Conservation (phyloP, 2,888 invertebrate genomes). For the Marasmarcha lunaedactyla region DNA sequence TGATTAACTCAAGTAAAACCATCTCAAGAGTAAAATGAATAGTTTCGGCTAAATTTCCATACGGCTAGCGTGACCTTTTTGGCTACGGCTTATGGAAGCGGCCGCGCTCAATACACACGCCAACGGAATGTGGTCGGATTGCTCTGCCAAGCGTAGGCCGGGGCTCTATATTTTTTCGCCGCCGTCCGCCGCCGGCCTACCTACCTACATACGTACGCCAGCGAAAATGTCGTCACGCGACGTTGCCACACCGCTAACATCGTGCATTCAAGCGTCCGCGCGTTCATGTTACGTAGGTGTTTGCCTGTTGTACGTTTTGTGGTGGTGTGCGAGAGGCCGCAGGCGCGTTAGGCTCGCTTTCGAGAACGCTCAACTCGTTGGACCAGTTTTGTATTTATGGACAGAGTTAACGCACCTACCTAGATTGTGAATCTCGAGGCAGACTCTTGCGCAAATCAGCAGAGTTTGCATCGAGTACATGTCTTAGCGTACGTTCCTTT, state of each 20-base stretch:
- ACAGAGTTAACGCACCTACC: constrained; percentile 64
- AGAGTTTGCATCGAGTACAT: constrained; percentile 26
- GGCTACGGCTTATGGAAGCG: constrained; percentile 45
- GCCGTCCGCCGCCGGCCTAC: too few relatives aligned
- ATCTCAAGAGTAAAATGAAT: too few relatives aligned
- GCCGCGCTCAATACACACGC: constrained; percentile 48
- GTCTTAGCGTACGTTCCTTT: too few relatives aligned
- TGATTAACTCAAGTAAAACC: too few relatives aligned
- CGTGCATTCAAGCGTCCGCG: constrained; percentile 53
- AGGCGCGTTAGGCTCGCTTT: constrained; percentile 50
- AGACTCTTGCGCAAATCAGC: constrained; percentile 57
- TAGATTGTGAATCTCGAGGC: constrained; percentile 54
- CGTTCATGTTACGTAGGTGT: constrained; percentile 56
- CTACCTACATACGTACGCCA: constrained; percentile 64
- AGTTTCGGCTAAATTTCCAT: too few relatives aligned
- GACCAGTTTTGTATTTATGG: constrained; percentile 68
- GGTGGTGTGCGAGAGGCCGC: constrained; percentile 59
- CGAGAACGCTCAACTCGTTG: constrained; percentile 66
- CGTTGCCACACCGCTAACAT: constrained; percentile 62
- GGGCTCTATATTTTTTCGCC: constrained; percentile 63
- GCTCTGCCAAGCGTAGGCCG: constrained; percentile 67
- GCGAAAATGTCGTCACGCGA: constrained; percentile 73
- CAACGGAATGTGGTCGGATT: constrained; percentile 64
- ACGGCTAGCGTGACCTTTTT: constrained; percentile 68
- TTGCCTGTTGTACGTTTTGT: constrained; percentile 31